phyloP scores from a whole-genome alignment of 2,888 invertebrate genomes.

The Theristus sp. region DNA sequence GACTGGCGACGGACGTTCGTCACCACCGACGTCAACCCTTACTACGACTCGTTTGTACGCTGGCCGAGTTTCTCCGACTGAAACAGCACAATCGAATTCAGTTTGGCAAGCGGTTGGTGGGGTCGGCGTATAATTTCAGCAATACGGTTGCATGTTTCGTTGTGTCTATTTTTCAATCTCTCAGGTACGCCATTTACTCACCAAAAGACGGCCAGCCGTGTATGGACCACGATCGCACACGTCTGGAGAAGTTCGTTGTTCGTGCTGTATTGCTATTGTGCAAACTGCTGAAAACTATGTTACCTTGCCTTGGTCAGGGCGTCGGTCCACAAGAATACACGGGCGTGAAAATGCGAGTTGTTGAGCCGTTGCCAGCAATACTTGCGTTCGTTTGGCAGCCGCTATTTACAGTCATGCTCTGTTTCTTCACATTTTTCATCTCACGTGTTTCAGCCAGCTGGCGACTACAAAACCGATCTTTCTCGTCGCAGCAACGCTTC shows the following conservation, averaged over 20 bases:
- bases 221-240: constrained; percentile 85
- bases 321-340: constrained; percentile 97
- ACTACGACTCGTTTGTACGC: constrained; percentile 85
- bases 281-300: background rate
- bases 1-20: constrained; percentile 97
- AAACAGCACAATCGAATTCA: constrained; percentile 69
- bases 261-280: background rate
- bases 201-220: constrained; percentile 93
- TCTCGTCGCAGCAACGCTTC: constrained; percentile 85
- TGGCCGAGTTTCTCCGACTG: constrained; percentile 84
- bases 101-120: constrained; percentile 62
- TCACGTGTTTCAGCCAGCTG: constrained; percentile 51
- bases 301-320: constrained; percentile 37
- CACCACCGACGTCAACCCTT: constrained; percentile 92
- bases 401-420: no score
- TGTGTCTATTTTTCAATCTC: no score
- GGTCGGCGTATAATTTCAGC: background rate
- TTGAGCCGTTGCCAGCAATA: constrained; percentile 49
- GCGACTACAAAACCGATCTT: constrained; percentile 41
- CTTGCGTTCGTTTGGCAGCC: constrained; percentile 33
- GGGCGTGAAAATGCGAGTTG: constrained; percentile 70
- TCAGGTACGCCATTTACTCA: constrained; percentile 67
- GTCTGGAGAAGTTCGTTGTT: background rate
- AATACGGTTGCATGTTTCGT: no score
- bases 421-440: no score